Conservation (phyloP, 2,888 invertebrate genomes). For the Tetragonula carbonaria region DNA sequence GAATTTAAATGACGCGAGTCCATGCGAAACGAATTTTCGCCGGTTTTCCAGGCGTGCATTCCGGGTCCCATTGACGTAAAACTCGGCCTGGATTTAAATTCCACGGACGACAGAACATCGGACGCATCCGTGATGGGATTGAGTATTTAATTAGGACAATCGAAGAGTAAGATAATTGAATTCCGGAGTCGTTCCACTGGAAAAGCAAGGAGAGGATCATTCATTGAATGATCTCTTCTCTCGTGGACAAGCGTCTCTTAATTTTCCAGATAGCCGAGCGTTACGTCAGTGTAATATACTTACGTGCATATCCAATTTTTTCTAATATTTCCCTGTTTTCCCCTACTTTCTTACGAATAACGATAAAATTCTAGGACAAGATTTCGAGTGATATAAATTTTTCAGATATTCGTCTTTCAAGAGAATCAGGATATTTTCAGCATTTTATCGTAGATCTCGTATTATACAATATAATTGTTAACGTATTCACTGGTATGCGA, state of each 20-base stretch:
- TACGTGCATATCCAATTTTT: slow-evolving; percentile 26
- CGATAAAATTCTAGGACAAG: background rate
- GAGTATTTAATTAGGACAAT: slow-evolving; percentile 78
- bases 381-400: background rate
- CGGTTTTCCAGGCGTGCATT: slow-evolving; percentile 9
- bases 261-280: slow-evolving; percentile 75
- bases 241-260: slow-evolving; percentile 73
- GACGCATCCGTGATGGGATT: slow-evolving; percentile 71
- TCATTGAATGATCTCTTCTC: slow-evolving; percentile 28
- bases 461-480: too few relatives aligned
- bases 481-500: too few relatives aligned
- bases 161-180: slow-evolving; percentile 77
- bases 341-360: background rate
- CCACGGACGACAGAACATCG: slow-evolving; percentile 47
- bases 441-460: too few relatives aligned
- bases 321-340: background rate
- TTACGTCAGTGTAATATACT: slow-evolving; percentile 69
- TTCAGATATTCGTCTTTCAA: too few relatives aligned
- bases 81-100: slow-evolving; percentile 61
- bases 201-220: slow-evolving; percentile 53
- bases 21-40: slow-evolving; percentile 25
- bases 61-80: slow-evolving; percentile 47
- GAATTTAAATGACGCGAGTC: background rate
- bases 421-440: too few relatives aligned
- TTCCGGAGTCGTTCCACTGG: slow-evolving; percentile 70